These are phyloP conservation scores for Oncorhynchus clarkii DNA, from an alignment of 2,113 vertebrate species.

Conservation along the genomic window DNA sequence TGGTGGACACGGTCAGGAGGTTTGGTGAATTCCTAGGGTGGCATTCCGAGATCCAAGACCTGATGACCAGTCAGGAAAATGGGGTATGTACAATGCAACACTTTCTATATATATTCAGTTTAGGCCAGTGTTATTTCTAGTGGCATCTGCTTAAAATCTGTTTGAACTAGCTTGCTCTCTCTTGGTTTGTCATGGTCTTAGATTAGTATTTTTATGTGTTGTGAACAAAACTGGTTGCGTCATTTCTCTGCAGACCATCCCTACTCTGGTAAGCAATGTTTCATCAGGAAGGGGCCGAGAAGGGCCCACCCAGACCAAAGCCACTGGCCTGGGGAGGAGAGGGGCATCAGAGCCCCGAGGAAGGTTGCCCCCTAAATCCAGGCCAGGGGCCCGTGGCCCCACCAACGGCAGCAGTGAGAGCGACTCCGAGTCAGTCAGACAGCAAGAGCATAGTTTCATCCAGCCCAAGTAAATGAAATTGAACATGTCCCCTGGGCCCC, in stretches of 20 bases:
- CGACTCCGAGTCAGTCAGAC: conserved; percentile 67
- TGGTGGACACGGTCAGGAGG: conserved; percentile 62
- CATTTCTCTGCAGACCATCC: conserved; percentile 36
- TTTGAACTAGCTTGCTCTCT: background rate
- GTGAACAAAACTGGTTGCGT: background rate
- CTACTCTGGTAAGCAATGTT: conserved; percentile 10
- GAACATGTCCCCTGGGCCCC: background rate
- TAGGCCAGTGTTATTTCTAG: background rate
- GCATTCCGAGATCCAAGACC: conserved; percentile 66
- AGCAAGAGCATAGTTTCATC: conserved; percentile 63
- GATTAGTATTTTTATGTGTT: background rate
- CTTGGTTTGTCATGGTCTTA: background rate
- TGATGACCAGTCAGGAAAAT: conserved; percentile 65
- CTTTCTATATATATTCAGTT: background rate
- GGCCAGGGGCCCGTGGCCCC: conserved; percentile 25
- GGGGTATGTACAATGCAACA: conserved; percentile 38
- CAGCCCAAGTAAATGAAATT: conserved; percentile 49
- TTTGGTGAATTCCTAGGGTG: conserved; percentile 71
- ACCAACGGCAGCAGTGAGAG: conserved; percentile 56
- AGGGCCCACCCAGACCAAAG: background rate
- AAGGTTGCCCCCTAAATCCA: conserved; percentile 19
- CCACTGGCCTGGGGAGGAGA: conserved; percentile 9
- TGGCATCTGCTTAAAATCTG: conserved; percentile 18
- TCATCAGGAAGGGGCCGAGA: conserved; percentile 5
- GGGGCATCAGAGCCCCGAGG: conserved; percentile 18